Evolutionary conservation across 2,888 invertebrate genomes (phyloP), one percentile per base, ranked within the genome.

Genomic region (Drosophila borealis): DNA sequence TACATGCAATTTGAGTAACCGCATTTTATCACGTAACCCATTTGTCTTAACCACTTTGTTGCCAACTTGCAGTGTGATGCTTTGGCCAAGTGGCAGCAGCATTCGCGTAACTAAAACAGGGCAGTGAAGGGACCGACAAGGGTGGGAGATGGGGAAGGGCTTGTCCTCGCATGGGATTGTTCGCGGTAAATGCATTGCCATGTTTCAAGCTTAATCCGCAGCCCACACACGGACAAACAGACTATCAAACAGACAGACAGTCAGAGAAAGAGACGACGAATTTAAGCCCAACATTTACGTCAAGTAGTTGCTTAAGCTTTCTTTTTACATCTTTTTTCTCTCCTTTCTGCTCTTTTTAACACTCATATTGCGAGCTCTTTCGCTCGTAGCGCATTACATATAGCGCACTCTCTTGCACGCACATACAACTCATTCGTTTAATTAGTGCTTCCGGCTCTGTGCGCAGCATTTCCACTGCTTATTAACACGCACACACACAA

Each of bases 1-100:
- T 85, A 88, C 83, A 85, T 89, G 88, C 90, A 89, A 89, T 90
- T 89, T 89, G 90, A 90, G 89, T 88, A 81, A 90, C 89, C 88
- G 88, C 90, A 89, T 90, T 90, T 90, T 89, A 90, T 90, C 90
- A 90, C 90, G 90, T 90, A 90, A 89, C 87, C 89, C 90, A 90
- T 90, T 90, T 90, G 89, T 90, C 90, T 90, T 89, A 89, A 85
- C 89, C 90, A 90, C 81, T 90, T 90, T 87, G 89, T 89, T 89
- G 81, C 85, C 86, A 90, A 86, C 77, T 87, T 88, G 80, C 85
- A 86, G 77, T 81, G 75, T 80, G 81, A 86, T 83, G 86, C 88
- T 76, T 76, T 62, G 80, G 76, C 88, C 80, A 88, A 81, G 78
- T 71, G 80, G 81, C 81, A 86, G 74, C 74, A 69, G 81, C 74